A percentile compares a stretch with the other conserved stretches of the same genome.
Evolutionary conservation across 2,113 vertebrate species (phyloP).

Genomic region (Oenanthe melanoleuca): DNA sequence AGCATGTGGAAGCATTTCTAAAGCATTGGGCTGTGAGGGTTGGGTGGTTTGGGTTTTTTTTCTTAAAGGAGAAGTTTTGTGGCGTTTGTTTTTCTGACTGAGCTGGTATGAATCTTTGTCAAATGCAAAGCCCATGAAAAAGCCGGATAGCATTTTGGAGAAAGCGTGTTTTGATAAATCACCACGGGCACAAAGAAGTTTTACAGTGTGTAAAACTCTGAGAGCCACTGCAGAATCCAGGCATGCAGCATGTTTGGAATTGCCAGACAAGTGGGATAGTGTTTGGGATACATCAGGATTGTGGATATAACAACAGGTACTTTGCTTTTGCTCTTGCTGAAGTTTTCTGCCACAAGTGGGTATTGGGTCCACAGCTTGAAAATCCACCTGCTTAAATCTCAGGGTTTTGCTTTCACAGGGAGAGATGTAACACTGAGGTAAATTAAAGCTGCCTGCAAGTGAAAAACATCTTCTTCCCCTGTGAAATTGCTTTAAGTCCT

Average conservation of each 20-base stretch:
- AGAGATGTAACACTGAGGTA: background rate
- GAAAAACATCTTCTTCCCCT: background rate
- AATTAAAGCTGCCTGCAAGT: background rate
- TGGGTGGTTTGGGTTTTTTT: background rate
- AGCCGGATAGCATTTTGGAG: constrained; percentile 28
- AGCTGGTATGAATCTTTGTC: constrained; percentile 58
- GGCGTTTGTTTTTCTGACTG: constrained; percentile 61
- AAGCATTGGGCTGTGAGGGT: constrained; percentile 58
- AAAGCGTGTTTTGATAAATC: constrained; percentile 36
- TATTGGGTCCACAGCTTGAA: background rate
- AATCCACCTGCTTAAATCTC: constrained; percentile 35
- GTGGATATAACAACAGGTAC: background rate
- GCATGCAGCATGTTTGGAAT: background rate
- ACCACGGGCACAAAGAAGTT: background rate
- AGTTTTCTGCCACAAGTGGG: background rate
- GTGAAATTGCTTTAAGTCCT: background rate
- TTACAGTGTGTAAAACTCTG: background rate
- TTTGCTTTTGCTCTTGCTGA: background rate
- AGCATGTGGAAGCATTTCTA: constrained; percentile 78
- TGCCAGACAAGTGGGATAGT: background rate
- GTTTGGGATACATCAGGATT: background rate
- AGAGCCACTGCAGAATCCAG: background rate
- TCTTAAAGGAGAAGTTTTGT: constrained; percentile 74
- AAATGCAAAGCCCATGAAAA: constrained; percentile 54
- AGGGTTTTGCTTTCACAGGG: background rate